Base-by-base conservation (phyloP, 2,797 vertebrate species). In the Jordanella pulchra region DNA sequence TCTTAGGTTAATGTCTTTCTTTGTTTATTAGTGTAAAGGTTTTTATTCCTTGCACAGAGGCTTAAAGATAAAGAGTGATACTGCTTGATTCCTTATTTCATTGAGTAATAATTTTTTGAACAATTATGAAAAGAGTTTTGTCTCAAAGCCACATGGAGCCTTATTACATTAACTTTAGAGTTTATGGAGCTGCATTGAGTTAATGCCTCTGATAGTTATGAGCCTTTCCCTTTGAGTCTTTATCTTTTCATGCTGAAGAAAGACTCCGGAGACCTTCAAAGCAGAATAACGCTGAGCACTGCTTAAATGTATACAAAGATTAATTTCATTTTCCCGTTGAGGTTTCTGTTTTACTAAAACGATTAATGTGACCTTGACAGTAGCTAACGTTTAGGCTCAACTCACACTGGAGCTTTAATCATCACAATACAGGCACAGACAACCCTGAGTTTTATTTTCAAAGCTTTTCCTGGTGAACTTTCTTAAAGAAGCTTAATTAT, bases 351-450 rank as follows among this genome's bases (percentile, higher is more conserved):
- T 88, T 77, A 82, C 77, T 83, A 83, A 64, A 88, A 87, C 83
- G 78, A 84, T 88, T 75, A 83, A 77, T 74, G 74, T 86, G 87
- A 92, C 92, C 90, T 92, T 93, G 89, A 90, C 89, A 83, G 65
- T 27, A 7, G 79, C 76, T 79, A 83, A 80, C 45, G 70, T 86
- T 88, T 86, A 87, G 87, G 83, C 74, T 84, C 84, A 82, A 69
- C 77, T 77, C 75, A 81, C 73, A 75, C 53, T 27, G 63, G 69
- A 77, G 78, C 86, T 87, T 84, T 89, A 89, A 91, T 91, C 89
- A 82, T 84, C 73, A 47, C 65, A 23, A 79, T 76, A 80, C 89
- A 89, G 85, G 83, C 0, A n/a, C 80, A 85, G 75, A 71, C 61
- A 45, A 73, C 73, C 80, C 80, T 80, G 73, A 78, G 70, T 80